Conservation (phyloP, 2,888 invertebrate species). For the Orchesellides sinensis region DNA sequence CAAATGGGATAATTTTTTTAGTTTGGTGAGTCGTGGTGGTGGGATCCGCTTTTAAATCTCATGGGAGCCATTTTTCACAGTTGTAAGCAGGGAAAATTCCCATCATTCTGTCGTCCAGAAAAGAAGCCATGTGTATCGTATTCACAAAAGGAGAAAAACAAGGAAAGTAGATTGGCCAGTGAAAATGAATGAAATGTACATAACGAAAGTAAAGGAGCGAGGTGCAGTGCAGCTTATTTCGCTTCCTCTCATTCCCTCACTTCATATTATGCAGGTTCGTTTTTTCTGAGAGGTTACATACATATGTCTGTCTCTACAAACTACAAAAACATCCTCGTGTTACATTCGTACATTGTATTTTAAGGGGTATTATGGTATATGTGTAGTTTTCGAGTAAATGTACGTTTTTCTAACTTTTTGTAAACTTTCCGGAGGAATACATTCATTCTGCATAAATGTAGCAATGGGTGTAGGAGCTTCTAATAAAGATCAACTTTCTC, state of each 20-base stretch:
- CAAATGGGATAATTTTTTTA: conserved; percentile 12
- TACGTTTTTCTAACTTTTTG: too few species aligned
- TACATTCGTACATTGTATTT: too few species aligned
- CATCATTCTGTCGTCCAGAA: conserved; percentile 50
- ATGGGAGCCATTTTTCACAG: conserved; percentile 60
- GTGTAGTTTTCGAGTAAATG: too few species aligned
- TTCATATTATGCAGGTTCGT: too few species aligned
- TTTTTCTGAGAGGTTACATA: too few species aligned
- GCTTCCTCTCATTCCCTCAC: too few species aligned
- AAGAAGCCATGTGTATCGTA: too few species aligned
- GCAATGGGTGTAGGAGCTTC: background rate
- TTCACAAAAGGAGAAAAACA: background rate
- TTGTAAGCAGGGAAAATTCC: conserved; percentile 46
- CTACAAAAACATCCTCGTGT: too few species aligned
- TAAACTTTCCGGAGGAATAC: too few species aligned
- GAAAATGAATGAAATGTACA: conserved; percentile 39
- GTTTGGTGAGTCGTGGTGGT: conserved; percentile 2
- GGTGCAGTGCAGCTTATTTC: background rate
- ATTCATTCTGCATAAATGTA: background rate
- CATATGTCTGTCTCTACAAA: too few species aligned
- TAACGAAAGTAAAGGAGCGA: background rate
- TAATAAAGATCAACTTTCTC: background rate
- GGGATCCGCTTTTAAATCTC: conserved; percentile 40
- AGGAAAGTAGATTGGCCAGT: conserved; percentile 18
- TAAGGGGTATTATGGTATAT: too few species aligned